Percentiles rank a stretch among this genome's conserved stretches.
These are phyloP conservation scores for Schizopygopsis pylzovi DNA, from an alignment of 2,797 vertebrate genomes.

Conservation along the genomic window DNA sequence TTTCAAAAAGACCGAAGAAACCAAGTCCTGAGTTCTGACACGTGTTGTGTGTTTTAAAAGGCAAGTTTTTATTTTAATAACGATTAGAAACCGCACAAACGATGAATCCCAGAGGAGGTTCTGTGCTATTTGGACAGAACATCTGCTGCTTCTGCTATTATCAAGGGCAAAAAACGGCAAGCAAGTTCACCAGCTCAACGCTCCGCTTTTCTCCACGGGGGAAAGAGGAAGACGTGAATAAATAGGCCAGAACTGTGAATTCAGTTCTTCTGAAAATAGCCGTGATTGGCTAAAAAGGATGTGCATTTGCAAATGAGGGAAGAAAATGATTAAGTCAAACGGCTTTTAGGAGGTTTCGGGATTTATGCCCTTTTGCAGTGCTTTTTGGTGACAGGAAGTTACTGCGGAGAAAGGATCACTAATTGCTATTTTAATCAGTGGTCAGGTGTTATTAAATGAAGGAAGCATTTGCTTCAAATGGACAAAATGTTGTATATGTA, in stretches of 20 bases:
- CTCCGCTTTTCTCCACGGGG: constrained; percentile 39
- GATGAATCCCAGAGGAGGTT: constrained; percentile 9
- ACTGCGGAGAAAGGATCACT: not conserved
- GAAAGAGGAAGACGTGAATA: constrained; percentile 36
- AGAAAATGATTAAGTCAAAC: constrained; percentile 3
- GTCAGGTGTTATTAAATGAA: not conserved
- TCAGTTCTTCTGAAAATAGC: constrained; percentile 53
- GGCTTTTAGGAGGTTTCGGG: not conserved
- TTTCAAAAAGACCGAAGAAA: constrained; percentile 15
- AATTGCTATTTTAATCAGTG: not conserved
- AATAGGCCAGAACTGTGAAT: constrained; percentile 49
- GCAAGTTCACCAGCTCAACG: constrained; percentile 30
- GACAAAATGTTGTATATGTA: not conserved
- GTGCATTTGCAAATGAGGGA: not conserved
- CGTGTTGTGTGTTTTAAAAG: constrained; percentile 4
- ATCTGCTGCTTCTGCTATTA: constrained; percentile 38
- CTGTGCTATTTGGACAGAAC: constrained; percentile 42
- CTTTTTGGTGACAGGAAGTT: not conserved
- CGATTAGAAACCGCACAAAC: not conserved
- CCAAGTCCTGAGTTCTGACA: constrained; percentile 17
- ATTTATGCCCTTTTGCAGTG: not conserved
- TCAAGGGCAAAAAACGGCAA: constrained; percentile 41
- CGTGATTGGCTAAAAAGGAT: constrained; percentile 38
- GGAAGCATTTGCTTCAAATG: not conserved
- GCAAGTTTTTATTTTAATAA: not conserved